Evolutionary conservation across 2,888 invertebrate species (phyloP).

Genomic region (Oligia latruncula): DNA sequence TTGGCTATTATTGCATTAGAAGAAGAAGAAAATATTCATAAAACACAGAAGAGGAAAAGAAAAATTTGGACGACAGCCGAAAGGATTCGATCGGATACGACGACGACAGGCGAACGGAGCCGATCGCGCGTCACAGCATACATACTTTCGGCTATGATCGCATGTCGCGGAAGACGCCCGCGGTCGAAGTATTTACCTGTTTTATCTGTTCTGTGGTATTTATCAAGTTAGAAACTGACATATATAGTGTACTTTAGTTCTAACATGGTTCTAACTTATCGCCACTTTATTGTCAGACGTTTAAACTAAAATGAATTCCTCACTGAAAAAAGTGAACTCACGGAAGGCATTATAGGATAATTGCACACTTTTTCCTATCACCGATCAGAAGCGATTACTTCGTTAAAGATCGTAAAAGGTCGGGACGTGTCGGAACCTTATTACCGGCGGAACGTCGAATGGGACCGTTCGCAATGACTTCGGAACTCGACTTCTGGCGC

Average conservation of each 20-base stretch:
- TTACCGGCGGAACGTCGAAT: conserved; percentile 72
- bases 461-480: conserved; percentile 75
- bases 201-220: not conserved
- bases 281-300: not conserved
- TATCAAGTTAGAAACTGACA: not conserved
- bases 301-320: conserved; percentile 31
- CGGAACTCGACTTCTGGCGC: conserved; percentile 73
- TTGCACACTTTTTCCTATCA: conserved; percentile 68
- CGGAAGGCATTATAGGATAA: conserved; percentile 57
- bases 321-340: conserved; percentile 26
- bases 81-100: too few species aligned
- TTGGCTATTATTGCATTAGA: too few species aligned
- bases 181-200: not conserved
- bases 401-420: conserved; percentile 73
- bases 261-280: conserved; percentile 1
- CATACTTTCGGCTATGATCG: too few species aligned
- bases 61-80: too few species aligned
- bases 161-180: too few species aligned
- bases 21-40: too few species aligned
- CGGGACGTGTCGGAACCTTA: conserved; percentile 75
- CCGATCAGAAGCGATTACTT: conserved; percentile 71
- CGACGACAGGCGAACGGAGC: too few species aligned
- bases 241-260: not conserved
- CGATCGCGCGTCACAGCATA: too few species aligned
- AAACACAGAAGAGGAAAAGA: too few species aligned